Evolutionary conservation across 2,113 vertebrate species (phyloP).

Genomic region (Isichthys henryi): DNA sequence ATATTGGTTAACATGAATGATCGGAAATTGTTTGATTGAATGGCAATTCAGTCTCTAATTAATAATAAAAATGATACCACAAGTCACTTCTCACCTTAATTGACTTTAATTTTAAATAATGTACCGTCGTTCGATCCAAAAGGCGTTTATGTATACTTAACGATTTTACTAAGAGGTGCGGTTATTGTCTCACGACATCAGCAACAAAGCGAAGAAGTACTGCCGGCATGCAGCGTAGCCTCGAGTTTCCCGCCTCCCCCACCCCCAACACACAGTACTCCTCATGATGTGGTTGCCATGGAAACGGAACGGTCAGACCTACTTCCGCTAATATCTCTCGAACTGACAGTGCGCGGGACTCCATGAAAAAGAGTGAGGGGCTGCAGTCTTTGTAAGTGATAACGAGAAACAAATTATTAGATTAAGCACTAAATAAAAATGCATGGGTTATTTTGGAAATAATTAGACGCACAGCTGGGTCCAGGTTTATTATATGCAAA

Average conservation of each 20-base stretch:
- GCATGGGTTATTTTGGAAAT: not conserved
- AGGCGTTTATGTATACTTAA: not conserved
- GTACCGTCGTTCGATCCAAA: not conserved
- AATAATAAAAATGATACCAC: not conserved
- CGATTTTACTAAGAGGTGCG: not conserved
- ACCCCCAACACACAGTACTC: slow-evolving; percentile 17
- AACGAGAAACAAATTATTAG: slow-evolving; percentile 6
- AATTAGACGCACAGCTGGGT: not conserved
- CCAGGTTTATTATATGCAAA: not conserved
- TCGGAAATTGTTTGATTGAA: not conserved
- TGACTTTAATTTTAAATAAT: not conserved
- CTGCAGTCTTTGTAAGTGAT: slow-evolving; percentile 18
- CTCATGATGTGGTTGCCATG: slow-evolving; percentile 24
- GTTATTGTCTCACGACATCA: not conserved
- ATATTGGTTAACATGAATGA: not conserved
- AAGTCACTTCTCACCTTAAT: not conserved
- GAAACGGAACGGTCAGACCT: slow-evolving; percentile 22
- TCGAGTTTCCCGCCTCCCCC: slow-evolving; percentile 26
- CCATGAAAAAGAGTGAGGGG: slow-evolving; percentile 17
- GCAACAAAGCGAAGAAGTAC: slow-evolving; percentile 9
- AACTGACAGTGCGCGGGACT: slow-evolving; percentile 18
- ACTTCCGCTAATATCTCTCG: slow-evolving; percentile 18
- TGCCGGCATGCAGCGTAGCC: slow-evolving; percentile 11
- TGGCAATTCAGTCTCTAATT: not conserved
- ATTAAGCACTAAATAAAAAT: not conserved